A percentile compares a stretch with the other conserved stretches of the same genome.
Conservation (phyloP, 2,797 vertebrate species). For the Pyrocephalus nanus region DNA sequence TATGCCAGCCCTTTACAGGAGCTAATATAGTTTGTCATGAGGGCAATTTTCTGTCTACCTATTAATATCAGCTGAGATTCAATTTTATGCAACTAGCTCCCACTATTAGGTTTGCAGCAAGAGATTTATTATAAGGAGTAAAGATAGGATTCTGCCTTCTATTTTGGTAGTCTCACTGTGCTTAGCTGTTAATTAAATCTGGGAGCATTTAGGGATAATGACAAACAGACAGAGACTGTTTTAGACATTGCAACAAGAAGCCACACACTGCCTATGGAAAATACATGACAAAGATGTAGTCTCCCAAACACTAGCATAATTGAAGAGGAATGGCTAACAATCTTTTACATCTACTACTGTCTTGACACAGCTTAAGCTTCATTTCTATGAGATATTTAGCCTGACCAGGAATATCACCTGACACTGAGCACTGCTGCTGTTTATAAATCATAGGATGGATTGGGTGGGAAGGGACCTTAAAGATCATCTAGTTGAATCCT, state of each 20-base stretch:
- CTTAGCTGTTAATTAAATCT: conserved; percentile 60
- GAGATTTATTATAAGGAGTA: conserved; percentile 30
- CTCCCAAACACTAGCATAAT: neutral
- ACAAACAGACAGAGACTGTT: neutral
- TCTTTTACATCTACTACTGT: neutral
- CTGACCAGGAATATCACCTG: neutral
- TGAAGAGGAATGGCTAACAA: neutral
- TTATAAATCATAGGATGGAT: neutral
- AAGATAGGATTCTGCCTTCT: conserved; percentile 49
- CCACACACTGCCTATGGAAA: neutral
- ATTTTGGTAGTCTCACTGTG: conserved; percentile 20
- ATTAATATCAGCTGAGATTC: neutral
- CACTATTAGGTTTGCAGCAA: neutral
- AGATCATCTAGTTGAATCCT: neutral
- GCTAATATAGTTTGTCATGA: neutral
- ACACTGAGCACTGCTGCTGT: neutral
- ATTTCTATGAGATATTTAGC: neutral
- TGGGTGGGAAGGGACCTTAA: neutral
- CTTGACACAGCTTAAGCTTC: neutral
- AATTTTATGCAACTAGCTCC: conserved; percentile 17
- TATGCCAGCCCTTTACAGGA: neutral
- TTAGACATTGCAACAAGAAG: neutral
- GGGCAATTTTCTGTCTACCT: neutral
- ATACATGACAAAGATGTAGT: neutral
- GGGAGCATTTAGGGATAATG: neutral